Evolutionary conservation across 1,140 invertebrate genomes (phyloP), one percentile per base, ranked within the genome.

Genomic region (Brachionus asplanchnoidis): DNA sequence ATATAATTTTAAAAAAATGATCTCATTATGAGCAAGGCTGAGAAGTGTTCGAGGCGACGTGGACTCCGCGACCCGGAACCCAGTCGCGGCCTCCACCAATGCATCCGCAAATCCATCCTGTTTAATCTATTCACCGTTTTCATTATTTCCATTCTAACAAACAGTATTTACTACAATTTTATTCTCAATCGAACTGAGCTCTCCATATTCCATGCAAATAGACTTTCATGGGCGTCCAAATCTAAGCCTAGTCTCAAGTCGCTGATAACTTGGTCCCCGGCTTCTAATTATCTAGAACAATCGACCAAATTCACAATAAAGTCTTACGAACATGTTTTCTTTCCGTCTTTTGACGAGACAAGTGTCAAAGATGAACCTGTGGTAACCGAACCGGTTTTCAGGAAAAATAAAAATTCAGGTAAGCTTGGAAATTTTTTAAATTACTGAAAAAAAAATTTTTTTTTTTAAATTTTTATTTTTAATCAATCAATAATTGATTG

Each of bases 101-200:
- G 14, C 23, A 44, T 77, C 17, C 42, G 46, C n/a, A 23, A 77
- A 26, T 77, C 73, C 11, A 2, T 28, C 0, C 26, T 77, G 20
- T 77, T 77, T 44, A 77, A 77, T 32, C 20, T 77, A 2, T 50
- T 77, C 12, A 14, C 26, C 20, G 5, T 77, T 26, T 14, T 77
- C 46, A 77, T 77, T 17, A 77, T 77, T 26, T 77, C 73, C 14
- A 77, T 77, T 50, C 26, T 77, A 32, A 26, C 73, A 26, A 77
- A 77, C 46, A 50, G 73, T 77, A 77, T 77, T 77, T 77, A 77
- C 46, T 77, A 50, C 46, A 77, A 77, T 50, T 77, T 77, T 77
- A 14, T 50, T 14, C 26, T 77, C 7, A 50, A 77, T 32, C 26
- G 20, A 32, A 32, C 17, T n/a, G 20, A 50, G 0, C 46, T 77